phyloP scores from a whole-genome alignment of 2,113 vertebrate species.

The Hiodon tergisus region DNA sequence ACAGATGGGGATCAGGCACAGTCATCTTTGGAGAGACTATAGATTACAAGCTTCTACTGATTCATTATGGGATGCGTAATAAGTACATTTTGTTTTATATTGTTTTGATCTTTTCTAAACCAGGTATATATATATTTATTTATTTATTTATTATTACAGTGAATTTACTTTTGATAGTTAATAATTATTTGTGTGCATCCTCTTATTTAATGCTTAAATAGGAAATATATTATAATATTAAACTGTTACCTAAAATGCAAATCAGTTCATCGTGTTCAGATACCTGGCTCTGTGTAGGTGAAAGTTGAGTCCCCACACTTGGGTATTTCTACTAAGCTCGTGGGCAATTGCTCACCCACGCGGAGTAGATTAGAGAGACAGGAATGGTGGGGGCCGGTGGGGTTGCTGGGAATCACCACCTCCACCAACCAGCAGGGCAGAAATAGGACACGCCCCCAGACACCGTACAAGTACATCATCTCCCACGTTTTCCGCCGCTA shows the following conservation, averaged over 20 bases:
- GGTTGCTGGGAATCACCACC: not conserved
- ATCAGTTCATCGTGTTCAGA: not conserved
- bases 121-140: too few relatives aligned
- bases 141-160: too few relatives aligned
- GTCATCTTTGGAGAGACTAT: too few relatives aligned
- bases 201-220: too few relatives aligned
- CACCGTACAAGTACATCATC: not conserved
- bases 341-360: not conserved
- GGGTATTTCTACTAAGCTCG: not conserved
- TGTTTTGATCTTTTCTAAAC: too few relatives aligned
- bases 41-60: too few relatives aligned
- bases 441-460: constrained; percentile 2
- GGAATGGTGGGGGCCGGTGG: not conserved
- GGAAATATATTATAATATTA: not conserved
- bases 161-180: too few relatives aligned
- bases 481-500: not conserved
- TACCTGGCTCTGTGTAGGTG: not conserved
- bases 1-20: not conserved
- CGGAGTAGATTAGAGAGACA: not conserved
- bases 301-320: not conserved
- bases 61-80: too few relatives aligned
- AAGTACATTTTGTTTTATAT: too few relatives aligned
- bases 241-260: not conserved
- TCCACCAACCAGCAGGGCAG: constrained; percentile 3
- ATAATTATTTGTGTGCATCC: too few relatives aligned